These are phyloP conservation scores for Candoia aspera DNA, from an alignment of 2,113 vertebrate genomes.

Conservation along the genomic window DNA sequence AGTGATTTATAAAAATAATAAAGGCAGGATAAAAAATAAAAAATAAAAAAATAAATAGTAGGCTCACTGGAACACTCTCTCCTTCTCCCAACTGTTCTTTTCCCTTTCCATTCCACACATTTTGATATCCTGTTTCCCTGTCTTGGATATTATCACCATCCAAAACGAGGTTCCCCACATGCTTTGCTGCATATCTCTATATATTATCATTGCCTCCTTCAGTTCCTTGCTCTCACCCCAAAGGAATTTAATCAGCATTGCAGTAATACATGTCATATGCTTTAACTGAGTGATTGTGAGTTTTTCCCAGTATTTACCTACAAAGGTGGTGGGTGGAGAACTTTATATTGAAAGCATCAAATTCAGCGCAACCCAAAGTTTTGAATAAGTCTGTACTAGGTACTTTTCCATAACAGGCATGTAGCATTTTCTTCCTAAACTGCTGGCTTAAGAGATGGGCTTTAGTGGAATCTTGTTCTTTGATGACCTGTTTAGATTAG, in stretches of 20 bases:
- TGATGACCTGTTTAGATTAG: rapidly evolving
- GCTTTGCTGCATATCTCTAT: not conserved
- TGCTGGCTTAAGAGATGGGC: not conserved
- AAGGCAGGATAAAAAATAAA: too few species aligned
- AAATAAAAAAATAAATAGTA: too few species aligned
- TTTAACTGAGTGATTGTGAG: slow-evolving; percentile 42
- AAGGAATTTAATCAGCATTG: slow-evolving; percentile 33
- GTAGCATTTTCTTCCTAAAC: rapidly evolving
- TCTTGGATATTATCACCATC: slow-evolving; percentile 2
- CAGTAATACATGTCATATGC: slow-evolving; percentile 25
- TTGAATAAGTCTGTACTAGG: not conserved
- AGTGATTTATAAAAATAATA: too few species aligned
- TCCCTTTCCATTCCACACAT: not conserved
- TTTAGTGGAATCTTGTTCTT: not conserved
- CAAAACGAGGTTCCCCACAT: slow-evolving; percentile 7
- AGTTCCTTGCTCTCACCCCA: slow-evolving; percentile 49
- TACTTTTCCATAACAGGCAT: not conserved
- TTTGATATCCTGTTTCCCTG: slow-evolving; percentile 29
- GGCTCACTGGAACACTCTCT: not conserved
- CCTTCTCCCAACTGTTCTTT: slow-evolving; percentile 18
- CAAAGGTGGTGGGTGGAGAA: slow-evolving; percentile 15
- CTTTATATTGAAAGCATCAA: slow-evolving; percentile 1
- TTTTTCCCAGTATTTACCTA: not conserved
- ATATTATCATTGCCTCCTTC: slow-evolving; percentile 35
- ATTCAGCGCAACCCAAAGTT: rapidly evolving